Evolutionary conservation across 2,888 invertebrate genomes (phyloP), one percentile per base, ranked within the genome.

Genomic region (Cataglyphis livida): DNA sequence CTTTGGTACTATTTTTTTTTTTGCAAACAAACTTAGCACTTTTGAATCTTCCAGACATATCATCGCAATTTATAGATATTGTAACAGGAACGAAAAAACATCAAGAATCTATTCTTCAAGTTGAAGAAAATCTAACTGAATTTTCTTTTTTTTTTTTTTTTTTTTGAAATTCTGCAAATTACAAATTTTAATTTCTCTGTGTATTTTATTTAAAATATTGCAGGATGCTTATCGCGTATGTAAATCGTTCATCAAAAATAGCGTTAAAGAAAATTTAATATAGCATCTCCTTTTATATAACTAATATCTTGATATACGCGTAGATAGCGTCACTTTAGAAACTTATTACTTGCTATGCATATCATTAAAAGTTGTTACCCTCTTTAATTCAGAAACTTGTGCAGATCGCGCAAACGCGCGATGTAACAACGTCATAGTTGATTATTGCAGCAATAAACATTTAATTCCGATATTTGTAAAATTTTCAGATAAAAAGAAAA

Each of bases 361-460:
- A 68, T 76, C 28, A 76, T 76, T 76, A 76, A 76, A 76, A 76
- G 54, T 76, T 68, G 7, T n/a, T 51, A n/a, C 3, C 15, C 5
- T 41, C 2, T n/a, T 68, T 76, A 44, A 54, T 41, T 68, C 44
- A 76, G 68, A 68, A 76, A 76, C 21, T 76, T 76, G 38, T 15
- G 6, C 41, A 12, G n/a, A 6, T 15, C 41, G n/a, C n/a, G n/a
- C n/a, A 65, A 38, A 38, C 12, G 6, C 1, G 3, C n/a, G 25
- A 57, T 51, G n/a, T n/a, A 38, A 32, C 38, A 38, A 51, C 10
- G 9, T 35, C 25, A 51, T 10, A 28, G 68, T 68, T 76, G 54
- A 41, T 68, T 57, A n/a, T 66, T 76, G n/a, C 25, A 57, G 32
- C 41, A 21, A 51, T 25, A 54, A 15, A 54, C 21, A 35, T 6